A percentile compares a stretch with the other conserved stretches of the same genome.
Conservation (phyloP, 1,140 invertebrate species). For the Trinorchestia longiramus region DNA sequence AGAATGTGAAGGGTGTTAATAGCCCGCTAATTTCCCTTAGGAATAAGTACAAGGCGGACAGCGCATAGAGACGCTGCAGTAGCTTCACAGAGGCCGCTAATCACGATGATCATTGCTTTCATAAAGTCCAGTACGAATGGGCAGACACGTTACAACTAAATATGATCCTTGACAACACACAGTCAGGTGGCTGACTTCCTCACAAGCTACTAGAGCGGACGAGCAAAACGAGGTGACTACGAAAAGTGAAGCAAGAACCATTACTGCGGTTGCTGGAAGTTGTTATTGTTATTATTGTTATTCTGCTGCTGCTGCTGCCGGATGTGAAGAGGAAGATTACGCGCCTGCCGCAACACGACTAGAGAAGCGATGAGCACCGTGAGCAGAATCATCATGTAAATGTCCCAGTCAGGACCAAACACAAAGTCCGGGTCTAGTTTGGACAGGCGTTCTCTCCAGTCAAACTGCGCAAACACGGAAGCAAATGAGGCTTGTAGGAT, state of each 20-base stretch:
- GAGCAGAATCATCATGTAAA: slow-evolving; percentile 88
- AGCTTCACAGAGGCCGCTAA: not conserved
- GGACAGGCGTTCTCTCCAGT: slow-evolving; percentile 72
- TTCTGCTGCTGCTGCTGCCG: not conserved
- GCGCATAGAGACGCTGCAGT: not conserved
- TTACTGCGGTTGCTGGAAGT: slow-evolving; percentile 38
- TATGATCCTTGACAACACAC: too few relatives aligned
- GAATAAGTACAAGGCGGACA: not conserved
- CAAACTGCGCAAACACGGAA: slow-evolving; percentile 72
- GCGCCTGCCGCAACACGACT: slow-evolving; percentile 78
- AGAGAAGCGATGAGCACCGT: slow-evolving; percentile 85
- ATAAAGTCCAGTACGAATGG: not conserved
- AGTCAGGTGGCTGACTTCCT: not conserved
- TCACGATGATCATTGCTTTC: not conserved
- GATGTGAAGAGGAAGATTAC: not conserved
- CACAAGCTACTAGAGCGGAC: not conserved
- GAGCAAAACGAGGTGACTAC: too few relatives aligned
- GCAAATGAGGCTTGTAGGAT: not conserved
- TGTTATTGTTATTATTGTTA: not conserved
- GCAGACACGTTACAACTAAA: not conserved
- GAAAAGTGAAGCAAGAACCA: not conserved
- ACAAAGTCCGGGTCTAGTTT: slow-evolving; percentile 78
- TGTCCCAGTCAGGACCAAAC: slow-evolving; percentile 91
- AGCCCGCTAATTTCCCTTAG: not conserved
- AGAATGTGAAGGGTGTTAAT: not conserved